These are phyloP conservation scores for Hylaeus volcanicus DNA, from an alignment of 1,140 invertebrate genomes.

Conservation along the genomic window DNA sequence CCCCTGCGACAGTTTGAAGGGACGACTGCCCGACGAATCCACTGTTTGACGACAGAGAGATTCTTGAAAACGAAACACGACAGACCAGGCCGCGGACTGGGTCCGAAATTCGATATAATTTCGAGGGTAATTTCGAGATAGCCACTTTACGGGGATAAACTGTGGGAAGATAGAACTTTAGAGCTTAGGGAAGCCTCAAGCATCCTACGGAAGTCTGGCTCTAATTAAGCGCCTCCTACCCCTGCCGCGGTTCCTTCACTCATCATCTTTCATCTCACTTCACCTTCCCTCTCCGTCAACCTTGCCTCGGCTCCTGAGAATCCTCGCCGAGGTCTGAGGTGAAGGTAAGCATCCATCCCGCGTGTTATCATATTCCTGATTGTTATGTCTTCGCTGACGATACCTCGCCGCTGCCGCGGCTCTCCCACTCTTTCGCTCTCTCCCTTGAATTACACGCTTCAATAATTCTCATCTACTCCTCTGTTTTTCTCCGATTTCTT, in stretches of 20 bases:
- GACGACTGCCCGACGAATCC: background rate
- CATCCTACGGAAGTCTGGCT: constrained; percentile 80
- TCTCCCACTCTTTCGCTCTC: constrained; percentile 29
- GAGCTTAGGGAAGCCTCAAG: constrained; percentile 77
- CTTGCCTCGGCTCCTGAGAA: constrained; percentile 47
- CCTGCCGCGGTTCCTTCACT: constrained; percentile 75
- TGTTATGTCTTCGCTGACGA: constrained; percentile 76
- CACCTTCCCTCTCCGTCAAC: constrained; percentile 57
- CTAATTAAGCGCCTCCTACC: constrained; percentile 79
- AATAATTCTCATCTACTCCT: constrained; percentile 53
- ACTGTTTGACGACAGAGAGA: background rate
- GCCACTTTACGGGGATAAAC: constrained; percentile 79
- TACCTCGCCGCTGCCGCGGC: constrained; percentile 38
- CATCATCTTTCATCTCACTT: constrained; percentile 78
- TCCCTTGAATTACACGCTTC: constrained; percentile 33
- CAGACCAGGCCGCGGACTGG: background rate
- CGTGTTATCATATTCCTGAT: constrained; percentile 79
- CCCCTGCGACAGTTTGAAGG: no score
- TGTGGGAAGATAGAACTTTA: constrained; percentile 76
- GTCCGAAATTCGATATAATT: constrained; percentile 71
- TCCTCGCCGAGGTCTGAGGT: constrained; percentile 69
- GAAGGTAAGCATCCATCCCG: constrained; percentile 73
- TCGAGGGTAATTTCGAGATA: constrained; percentile 75
- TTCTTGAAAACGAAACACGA: background rate
- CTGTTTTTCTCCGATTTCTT: constrained; percentile 41